These are phyloP conservation scores for Drosophila rubida DNA, from an alignment of 2,888 invertebrate genomes.

Conservation along the genomic window DNA sequence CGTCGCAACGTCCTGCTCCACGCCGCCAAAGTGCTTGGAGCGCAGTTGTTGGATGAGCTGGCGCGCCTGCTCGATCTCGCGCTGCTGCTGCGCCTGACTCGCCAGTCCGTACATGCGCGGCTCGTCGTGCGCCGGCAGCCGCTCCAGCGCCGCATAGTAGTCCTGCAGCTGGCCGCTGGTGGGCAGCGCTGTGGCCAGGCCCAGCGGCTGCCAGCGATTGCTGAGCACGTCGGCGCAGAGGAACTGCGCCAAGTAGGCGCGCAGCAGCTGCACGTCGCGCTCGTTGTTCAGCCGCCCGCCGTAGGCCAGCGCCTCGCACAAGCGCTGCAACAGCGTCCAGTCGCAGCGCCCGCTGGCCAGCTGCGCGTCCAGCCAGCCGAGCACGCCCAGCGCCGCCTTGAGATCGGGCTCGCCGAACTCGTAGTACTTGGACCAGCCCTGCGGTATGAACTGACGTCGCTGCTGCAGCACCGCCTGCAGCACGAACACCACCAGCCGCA, in stretches of 20 bases:
- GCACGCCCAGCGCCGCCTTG: conserved; percentile 89
- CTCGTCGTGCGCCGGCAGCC: conserved; percentile 82
- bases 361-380: conserved; percentile 81
- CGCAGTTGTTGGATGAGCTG: conserved; percentile 80
- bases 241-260: conserved; percentile 87
- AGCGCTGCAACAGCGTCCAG: conserved; percentile 91
- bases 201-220: conserved; percentile 87
- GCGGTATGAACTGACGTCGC: conserved; percentile 95
- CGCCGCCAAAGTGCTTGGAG: conserved; percentile 67
- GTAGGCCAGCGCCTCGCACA: conserved; percentile 92
- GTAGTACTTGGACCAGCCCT: conserved; percentile 95
- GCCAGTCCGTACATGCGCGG: conserved; percentile 83
- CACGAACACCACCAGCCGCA: conserved; percentile 92
- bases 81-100: conserved; percentile 81
- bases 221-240: conserved; percentile 87
- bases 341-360: conserved; percentile 83
- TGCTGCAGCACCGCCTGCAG: conserved; percentile 96
- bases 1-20: conserved; percentile 2
- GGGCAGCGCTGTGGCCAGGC: conserved; percentile 82
- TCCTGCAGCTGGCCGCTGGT: conserved; percentile 83
- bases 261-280: conserved; percentile 87
- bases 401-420: conserved; percentile 94
- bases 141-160: conserved; percentile 80
- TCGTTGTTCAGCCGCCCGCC: conserved; percentile 93
- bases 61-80: conserved; percentile 81